Percentiles rank a stretch among this genome's conserved stretches.
These are phyloP conservation scores for Phenganax subtilis DNA, from an alignment of 92 coral and sea anemone species.

Conservation along the genomic window DNA sequence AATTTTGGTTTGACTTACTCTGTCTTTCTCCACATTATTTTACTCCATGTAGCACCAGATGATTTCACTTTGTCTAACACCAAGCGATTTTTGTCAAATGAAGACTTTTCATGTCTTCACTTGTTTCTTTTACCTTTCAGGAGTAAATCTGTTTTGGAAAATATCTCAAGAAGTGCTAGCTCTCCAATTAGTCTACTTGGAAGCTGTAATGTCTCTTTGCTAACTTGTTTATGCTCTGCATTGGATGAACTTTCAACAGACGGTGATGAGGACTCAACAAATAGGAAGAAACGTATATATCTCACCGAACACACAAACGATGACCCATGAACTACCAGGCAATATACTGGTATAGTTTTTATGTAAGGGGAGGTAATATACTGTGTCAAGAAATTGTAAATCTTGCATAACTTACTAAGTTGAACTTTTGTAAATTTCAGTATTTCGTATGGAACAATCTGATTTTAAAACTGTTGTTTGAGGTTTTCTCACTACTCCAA, in stretches of 20 bases:
- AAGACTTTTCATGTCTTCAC: conserved; percentile 56
- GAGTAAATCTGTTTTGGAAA: conserved; percentile 28
- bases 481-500: no score
- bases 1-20: no score
- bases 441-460: no score
- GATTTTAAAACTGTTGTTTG: no score
- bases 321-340: conserved; percentile 53
- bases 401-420: no score
- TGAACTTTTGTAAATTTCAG: no score
- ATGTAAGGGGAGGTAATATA: background rate
- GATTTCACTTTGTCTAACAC: no score
- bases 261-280: conserved; percentile 98
- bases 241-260: conserved; percentile 80
- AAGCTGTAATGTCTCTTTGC: conserved; percentile 40
- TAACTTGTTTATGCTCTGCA: conserved; percentile 24
- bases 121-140: conserved; percentile 30
- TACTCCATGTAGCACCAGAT: no score
- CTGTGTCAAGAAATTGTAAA: background rate
- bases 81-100: background rate
- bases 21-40: no score
- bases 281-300: conserved; percentile 97
- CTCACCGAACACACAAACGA: conserved; percentile 55
- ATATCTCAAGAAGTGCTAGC: conserved; percentile 9
- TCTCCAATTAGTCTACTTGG: conserved; percentile 34
- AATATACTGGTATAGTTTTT: background rate